Conservation (phyloP, 2,888 invertebrate species). For the Geotrupes spiniger region DNA sequence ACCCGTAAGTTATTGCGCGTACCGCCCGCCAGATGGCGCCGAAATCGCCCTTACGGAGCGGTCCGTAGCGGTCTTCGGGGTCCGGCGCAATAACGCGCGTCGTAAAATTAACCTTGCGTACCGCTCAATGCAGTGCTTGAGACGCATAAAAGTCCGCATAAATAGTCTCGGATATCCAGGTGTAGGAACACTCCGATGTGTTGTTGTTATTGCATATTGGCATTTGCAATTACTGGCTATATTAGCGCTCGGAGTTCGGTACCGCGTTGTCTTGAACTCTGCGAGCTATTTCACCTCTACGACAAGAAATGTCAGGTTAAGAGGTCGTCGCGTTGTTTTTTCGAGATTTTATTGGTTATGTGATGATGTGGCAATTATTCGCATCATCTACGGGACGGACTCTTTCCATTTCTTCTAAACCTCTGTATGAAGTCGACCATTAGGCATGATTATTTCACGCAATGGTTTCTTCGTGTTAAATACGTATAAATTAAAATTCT, state of each 20-base stretch:
- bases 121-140: constrained; percentile 44
- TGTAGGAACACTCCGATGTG: constrained; percentile 36
- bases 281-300: too few species aligned
- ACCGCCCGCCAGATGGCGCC: constrained; percentile 30
- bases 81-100: constrained; percentile 41
- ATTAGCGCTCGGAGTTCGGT: constrained; percentile 35
- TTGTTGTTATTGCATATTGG: constrained; percentile 43
- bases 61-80: constrained; percentile 13
- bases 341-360: too few species aligned
- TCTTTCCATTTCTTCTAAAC: too few species aligned
- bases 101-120: constrained; percentile 46
- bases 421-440: too few species aligned
- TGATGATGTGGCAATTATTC: neutral
- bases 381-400: neutral
- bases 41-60: constrained; percentile 32
- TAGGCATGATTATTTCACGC: too few species aligned
- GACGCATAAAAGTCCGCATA: constrained; percentile 50
- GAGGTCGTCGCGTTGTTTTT: too few species aligned
- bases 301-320: too few species aligned
- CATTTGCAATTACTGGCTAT: constrained; percentile 42
- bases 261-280: too few species aligned
- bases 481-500: too few species aligned
- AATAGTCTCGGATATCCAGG: constrained; percentile 48
- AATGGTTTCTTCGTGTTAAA: too few species aligned
- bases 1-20: constrained; percentile 40